Conservation (phyloP, 2,797 vertebrate species). For the Aeoliscus strigatus region DNA sequence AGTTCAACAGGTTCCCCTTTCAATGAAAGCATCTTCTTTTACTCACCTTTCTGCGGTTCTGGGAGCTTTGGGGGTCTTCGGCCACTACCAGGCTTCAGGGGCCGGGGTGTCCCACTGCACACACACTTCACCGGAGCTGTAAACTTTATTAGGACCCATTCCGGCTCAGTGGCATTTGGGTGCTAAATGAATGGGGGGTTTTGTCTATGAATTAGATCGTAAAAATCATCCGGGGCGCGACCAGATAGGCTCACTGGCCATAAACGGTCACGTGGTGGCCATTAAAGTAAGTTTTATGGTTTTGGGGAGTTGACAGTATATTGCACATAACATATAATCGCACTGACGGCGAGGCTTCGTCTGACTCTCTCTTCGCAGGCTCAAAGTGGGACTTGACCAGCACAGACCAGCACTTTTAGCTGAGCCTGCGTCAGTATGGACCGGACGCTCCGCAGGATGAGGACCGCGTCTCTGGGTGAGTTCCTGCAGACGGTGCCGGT, state of each 20-base stretch:
- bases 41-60: slow-evolving; percentile 85
- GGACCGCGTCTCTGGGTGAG: slow-evolving; percentile 84
- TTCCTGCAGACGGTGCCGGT: slow-evolving; percentile 65
- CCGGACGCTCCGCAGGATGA: slow-evolving; percentile 76
- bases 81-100: slow-evolving; percentile 79
- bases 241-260: slow-evolving; percentile 99
- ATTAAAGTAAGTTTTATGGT: slow-evolving; percentile 99
- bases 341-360: slow-evolving; percentile 93
- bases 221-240: slow-evolving; percentile 98
- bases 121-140: slow-evolving; percentile 81
- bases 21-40: slow-evolving; percentile 59
- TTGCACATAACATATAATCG: slow-evolving; percentile 99
- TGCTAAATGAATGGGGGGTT: slow-evolving; percentile 95
- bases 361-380: slow-evolving; percentile 94
- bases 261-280: slow-evolving; percentile 99
- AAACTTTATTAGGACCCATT: slow-evolving; percentile 96
- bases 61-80: slow-evolving; percentile 71
- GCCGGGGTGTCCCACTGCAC: slow-evolving; percentile 79
- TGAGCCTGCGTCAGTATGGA: slow-evolving; percentile 61
- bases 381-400: slow-evolving; percentile 88
- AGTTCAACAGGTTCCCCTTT: slow-evolving; percentile 67
- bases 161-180: slow-evolving; percentile 96
- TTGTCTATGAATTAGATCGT: slow-evolving; percentile 99
- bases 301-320: slow-evolving; percentile 99
- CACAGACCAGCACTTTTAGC: slow-evolving; percentile 79